These are phyloP conservation scores for Bufo bufo DNA, from an alignment of 2,113 vertebrate genomes.

Conservation along the genomic window DNA sequence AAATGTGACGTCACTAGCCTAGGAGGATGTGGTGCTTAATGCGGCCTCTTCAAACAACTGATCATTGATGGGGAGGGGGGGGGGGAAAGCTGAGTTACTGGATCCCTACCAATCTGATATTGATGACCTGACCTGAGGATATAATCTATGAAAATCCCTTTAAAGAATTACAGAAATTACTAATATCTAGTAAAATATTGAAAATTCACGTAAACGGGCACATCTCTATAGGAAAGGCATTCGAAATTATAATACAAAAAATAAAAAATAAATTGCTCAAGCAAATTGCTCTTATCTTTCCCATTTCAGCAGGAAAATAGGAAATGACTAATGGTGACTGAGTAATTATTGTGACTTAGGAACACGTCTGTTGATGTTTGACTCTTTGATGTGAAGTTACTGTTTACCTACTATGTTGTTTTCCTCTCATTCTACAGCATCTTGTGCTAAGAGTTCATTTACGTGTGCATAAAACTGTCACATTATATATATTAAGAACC, in stretches of 20 bases:
- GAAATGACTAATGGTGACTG: slow-evolving; percentile 52
- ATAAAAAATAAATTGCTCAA: not conserved
- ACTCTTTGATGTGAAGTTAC: slow-evolving; percentile 41
- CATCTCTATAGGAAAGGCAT: not conserved
- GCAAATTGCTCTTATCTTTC: slow-evolving; percentile 42
- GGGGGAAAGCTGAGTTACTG: too few relatives aligned
- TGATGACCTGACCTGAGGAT: too few relatives aligned
- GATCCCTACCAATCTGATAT: too few relatives aligned
- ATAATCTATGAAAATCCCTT: too few relatives aligned
- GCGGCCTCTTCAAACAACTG: too few relatives aligned
- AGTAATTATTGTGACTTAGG: not conserved
- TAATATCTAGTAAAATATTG: not conserved
- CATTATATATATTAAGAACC: slow-evolving; percentile 25
- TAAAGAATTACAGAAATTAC: too few relatives aligned
- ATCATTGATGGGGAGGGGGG: too few relatives aligned
- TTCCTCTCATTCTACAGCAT: slow-evolving; percentile 10
- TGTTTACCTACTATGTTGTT: slow-evolving; percentile 43
- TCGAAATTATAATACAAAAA: not conserved
- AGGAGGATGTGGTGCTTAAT: too few relatives aligned
- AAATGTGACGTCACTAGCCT: too few relatives aligned
- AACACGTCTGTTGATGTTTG: not conserved
- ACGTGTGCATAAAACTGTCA: slow-evolving; percentile 41
- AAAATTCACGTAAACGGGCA: not conserved
- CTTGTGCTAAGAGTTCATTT: slow-evolving; percentile 9
- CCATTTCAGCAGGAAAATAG: slow-evolving; percentile 33